Percentiles rank a stretch among this genome's conserved stretches.
Conservation (phyloP, 2,113 vertebrate species). For the Brienomyrus brachyistius region DNA sequence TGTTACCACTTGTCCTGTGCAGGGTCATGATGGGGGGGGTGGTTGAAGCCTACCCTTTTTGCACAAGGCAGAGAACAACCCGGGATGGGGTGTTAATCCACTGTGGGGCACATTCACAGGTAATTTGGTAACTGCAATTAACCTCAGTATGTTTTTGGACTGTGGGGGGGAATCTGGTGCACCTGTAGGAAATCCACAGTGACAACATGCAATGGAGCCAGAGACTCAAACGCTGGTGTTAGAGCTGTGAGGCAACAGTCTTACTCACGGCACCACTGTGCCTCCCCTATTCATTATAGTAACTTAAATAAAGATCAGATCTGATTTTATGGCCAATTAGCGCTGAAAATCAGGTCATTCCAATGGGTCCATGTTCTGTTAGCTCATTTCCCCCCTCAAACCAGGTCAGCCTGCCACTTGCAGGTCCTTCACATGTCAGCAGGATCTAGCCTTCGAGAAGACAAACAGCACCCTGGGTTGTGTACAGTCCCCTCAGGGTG, state of each 20-base stretch:
- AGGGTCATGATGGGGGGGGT: not conserved
- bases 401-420: not conserved
- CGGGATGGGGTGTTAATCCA: not conserved
- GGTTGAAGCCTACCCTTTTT: not conserved
- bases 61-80: not conserved
- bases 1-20: not conserved
- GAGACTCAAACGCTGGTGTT: not conserved
- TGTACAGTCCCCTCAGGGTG: not conserved
- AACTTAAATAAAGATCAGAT: not conserved
- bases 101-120: not conserved
- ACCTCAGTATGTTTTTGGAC: not conserved
- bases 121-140: not conserved
- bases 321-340: not conserved
- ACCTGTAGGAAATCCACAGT: not conserved
- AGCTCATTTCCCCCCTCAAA: not conserved
- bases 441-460: slow-evolving; percentile 19
- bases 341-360: not conserved
- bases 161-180: not conserved
- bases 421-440: slow-evolving; percentile 17
- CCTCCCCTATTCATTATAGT: not conserved
- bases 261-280: not conserved
- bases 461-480: not conserved
- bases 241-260: not conserved
- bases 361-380: not conserved
- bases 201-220: not conserved